These are phyloP conservation scores for Lycocerus yunnanus DNA, from an alignment of 2,888 invertebrate genomes.

Conservation along the genomic window DNA sequence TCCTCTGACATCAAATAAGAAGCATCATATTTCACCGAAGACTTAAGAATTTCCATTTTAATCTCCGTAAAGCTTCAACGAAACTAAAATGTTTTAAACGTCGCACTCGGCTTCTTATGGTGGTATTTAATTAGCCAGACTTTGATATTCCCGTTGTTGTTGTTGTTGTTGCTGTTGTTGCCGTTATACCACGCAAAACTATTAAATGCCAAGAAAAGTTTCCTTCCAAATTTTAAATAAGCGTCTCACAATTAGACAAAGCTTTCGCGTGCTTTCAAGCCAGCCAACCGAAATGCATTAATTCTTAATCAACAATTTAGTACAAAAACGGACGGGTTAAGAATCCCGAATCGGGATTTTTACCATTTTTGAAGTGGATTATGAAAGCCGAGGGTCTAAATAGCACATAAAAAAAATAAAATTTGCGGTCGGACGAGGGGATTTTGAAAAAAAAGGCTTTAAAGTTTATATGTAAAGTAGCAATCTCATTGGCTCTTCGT, in stretches of 20 bases:
- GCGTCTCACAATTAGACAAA: background rate
- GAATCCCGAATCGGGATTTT: too few relatives aligned
- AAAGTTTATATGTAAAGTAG: too few relatives aligned
- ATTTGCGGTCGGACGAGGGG: too few relatives aligned
- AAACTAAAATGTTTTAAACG: constrained; percentile 40
- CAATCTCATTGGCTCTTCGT: too few relatives aligned
- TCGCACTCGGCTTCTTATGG: constrained; percentile 35
- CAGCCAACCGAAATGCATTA: constrained; percentile 3
- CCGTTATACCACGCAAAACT: constrained; percentile 17
- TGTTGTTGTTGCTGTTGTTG: background rate
- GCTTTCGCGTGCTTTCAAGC: background rate
- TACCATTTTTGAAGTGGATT: too few relatives aligned
- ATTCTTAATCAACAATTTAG: constrained; percentile 11
- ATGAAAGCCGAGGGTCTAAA: too few relatives aligned
- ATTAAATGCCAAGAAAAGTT: background rate
- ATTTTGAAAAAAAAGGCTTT: too few relatives aligned
- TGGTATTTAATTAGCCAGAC: constrained; percentile 41
- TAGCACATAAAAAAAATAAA: too few relatives aligned
- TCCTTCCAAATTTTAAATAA: constrained; percentile 12
- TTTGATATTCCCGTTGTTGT: constrained; percentile 35
- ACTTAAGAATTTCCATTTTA: constrained; percentile 50
- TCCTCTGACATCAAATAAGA: constrained; percentile 43
- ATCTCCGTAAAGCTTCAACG: constrained; percentile 37
- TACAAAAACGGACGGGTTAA: too few relatives aligned
- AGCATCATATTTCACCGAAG: constrained; percentile 49